phyloP scores from a whole-genome alignment of 1,140 invertebrate species.

The Kradibia gibbosae region DNA sequence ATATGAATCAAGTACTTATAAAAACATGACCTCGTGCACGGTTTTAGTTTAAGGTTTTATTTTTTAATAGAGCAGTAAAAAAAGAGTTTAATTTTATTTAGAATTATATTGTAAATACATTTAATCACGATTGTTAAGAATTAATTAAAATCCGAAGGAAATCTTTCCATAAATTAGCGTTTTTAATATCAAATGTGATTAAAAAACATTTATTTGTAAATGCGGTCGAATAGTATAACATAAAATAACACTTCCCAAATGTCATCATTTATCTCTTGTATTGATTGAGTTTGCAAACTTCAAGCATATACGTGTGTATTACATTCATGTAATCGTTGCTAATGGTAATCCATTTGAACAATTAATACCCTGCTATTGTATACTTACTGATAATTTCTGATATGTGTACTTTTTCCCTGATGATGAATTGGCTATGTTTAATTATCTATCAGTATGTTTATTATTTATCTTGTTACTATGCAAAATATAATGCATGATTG shows the following conservation, averaged over 20 bases:
- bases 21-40: constrained; percentile 41
- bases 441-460: background rate
- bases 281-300: background rate
- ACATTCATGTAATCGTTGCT: constrained; percentile 1
- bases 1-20: constrained; percentile 46
- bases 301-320: background rate
- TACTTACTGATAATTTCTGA: background rate
- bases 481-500: background rate
- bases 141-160: constrained; percentile 13
- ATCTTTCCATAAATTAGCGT: constrained; percentile 26
- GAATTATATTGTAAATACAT: constrained; percentile 43
- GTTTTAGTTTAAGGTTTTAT: constrained; percentile 32
- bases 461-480: constrained; percentile 13
- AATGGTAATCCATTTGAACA: constrained; percentile 21
- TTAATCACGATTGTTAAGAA: constrained; percentile 33
- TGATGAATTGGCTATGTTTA: constrained; percentile 13
- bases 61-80: constrained; percentile 17
- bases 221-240: background rate
- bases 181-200: background rate
- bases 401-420: background rate
- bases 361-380: constrained; percentile 13
- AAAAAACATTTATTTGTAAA: background rate
- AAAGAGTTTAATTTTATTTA: constrained; percentile 42
- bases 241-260: background rate
- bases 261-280: background rate